Evolutionary conservation across 2,888 invertebrate genomes (phyloP), one percentile per base, ranked within the genome.

Genomic region (Himalopsyche kuldschensis): DNA sequence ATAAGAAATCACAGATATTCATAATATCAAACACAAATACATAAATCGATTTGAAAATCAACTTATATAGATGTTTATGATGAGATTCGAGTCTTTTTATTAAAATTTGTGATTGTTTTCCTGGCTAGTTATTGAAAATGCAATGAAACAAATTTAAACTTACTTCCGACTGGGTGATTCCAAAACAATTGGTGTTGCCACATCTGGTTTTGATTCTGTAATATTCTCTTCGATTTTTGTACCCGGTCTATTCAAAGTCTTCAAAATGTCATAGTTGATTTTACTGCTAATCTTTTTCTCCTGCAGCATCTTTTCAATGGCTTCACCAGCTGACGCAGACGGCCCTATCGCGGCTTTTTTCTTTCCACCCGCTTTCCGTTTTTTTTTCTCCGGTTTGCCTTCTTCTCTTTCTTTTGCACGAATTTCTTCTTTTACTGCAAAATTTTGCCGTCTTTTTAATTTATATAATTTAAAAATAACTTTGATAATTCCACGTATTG

Each of bases 221-320:
- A 79, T 27, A 41, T 79, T 86, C n/a, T 83, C 84, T 17, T 85
- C 85, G 6, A 86, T 82, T 79, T 89, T 90, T 0, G 89, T 90
- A 0, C 90, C 89, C 41, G 89, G 89, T 75, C 86, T 85, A 87
- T 94, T 95, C 82, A 98, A 91, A 87, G 95, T 96, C 89, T 96
- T 96, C 84, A 99, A 90, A 55, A 99, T 98, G 87, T 99, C 99
- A 88, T 99, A 99, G 90, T 99, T 99, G 82, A 99, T 98, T 92
- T 99, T 99, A 4, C 94, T 95, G 3, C 99, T 99, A 86, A 99
- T 96, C 89, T 97, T 97, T 90, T 98, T 98, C 89, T 99, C 99
- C 87, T 96, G 97, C 27, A 99, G 91, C 94, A 99, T 98, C 90
- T 98, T 98, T 89, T 97, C 97, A 76, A 99, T 97, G 0, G 99